Base-by-base conservation (phyloP, 2,888 invertebrate species). In the Scaptomyza caliginosa region DNA sequence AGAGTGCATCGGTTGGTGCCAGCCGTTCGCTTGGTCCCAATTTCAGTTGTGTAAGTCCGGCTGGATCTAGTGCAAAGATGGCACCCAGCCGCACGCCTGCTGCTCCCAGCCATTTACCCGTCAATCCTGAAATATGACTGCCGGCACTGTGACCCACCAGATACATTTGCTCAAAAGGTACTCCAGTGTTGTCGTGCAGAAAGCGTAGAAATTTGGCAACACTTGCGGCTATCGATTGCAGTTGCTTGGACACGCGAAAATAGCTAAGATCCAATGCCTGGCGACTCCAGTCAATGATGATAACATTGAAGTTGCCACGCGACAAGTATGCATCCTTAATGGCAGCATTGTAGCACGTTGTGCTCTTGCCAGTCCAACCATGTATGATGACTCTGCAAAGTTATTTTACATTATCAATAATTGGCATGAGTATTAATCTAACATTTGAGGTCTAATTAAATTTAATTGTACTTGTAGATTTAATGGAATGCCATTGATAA, bases 61-160 rank as follows among this genome's bases (percentile, higher is more conserved):
- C 92, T 2, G 92, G 92, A 74, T 92, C 92, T 5, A 92, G 76
- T 4, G 90, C 92, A 67, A 88, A 72, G 5, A 91, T 90, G 16
- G 88, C 88, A 7, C 89, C 86, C 24, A 89, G 60, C 3, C 58
- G 74, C 8, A 72, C 0, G 86, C 81, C 1, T 8, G 34, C 2
- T 16, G 34, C 16, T 34, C 39, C 52, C 7, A 90, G 45, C 0
- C 30, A 10, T 43, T 89, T 88, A 0, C 91, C 92, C 0, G 89
- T 78, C 17, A 91, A 52, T 0, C 92, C 91, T 1, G 86, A 74
- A 28, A 90, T 67, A 34, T 92, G 92, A 8, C 88, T 90, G 34
- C 92, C 92, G 0, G 92, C 88, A 17, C 91, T 91, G 55, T 92
- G 92, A 0, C 92, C 92, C 42, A 91, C 73, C n/a, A 92, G 46